Evolutionary conservation across 2,113 vertebrate genomes (phyloP).

Genomic region (Pavo muticus): DNA sequence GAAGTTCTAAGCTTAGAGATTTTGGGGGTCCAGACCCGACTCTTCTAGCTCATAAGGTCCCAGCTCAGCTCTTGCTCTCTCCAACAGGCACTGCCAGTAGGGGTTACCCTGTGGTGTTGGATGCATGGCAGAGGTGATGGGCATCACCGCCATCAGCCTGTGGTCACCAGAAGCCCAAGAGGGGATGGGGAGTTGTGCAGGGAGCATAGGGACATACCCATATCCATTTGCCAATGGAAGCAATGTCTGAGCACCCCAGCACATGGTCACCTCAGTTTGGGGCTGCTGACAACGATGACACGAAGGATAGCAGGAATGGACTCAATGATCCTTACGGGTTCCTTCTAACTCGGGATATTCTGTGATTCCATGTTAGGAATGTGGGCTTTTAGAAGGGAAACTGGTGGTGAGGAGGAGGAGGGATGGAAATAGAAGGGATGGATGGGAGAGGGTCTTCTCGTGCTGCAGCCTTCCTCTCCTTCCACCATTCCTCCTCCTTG

Average conservation of each 20-base stretch:
- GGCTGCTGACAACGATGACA: not conserved
- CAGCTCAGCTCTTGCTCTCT: not conserved
- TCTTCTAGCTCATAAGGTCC: not conserved
- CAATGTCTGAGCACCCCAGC: not conserved
- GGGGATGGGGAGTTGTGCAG: rapidly evolving
- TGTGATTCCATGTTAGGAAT: not conserved
- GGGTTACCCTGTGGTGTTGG: not conserved
- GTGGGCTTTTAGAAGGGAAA: not conserved
- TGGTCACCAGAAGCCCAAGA: rapidly evolving
- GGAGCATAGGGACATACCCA: not conserved
- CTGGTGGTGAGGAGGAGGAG: not conserved
- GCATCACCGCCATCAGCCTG: not conserved
- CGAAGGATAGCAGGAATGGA: not conserved
- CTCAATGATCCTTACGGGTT: no score
- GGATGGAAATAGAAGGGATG: not conserved
- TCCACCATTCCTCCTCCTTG: conserved; percentile 12
- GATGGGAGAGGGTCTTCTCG: not conserved
- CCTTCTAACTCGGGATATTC: no score
- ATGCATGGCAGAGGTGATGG: not conserved
- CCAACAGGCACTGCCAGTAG: not conserved
- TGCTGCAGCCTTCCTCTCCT: not conserved
- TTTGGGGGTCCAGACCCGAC: not conserved
- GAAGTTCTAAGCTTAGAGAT: not conserved
- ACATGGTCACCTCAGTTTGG: not conserved
- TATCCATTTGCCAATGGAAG: not conserved